Percentiles rank a stretch among this genome's conserved stretches.
Evolutionary conservation across 2,113 vertebrate species (phyloP).

Genomic region (Chlorodrepanis virens): DNA sequence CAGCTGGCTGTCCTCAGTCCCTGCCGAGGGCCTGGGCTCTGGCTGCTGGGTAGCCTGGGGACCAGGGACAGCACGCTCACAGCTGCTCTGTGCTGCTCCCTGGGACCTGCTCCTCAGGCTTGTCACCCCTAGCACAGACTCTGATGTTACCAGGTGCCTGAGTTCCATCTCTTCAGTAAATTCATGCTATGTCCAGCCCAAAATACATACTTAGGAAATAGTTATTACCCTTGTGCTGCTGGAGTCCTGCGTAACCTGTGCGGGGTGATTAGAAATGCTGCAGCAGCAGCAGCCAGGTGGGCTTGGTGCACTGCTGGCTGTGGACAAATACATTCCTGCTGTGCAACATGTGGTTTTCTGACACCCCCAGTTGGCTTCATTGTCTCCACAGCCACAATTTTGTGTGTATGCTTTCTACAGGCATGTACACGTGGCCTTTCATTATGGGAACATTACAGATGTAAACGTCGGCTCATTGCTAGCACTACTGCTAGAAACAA

Average conservation of each 20-base stretch:
- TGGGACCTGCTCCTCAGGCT: background rate
- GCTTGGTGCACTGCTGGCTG: background rate
- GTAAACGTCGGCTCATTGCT: background rate
- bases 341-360: background rate
- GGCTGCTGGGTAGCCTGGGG: fast-evolving
- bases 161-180: background rate
- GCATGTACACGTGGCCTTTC: background rate
- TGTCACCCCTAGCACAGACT: background rate
- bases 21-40: fast-evolving
- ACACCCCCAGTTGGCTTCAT: background rate
- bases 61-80: fast-evolving
- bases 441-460: background rate
- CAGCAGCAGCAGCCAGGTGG: background rate
- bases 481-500: background rate
- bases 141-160: background rate
- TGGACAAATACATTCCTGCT: background rate
- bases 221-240: background rate
- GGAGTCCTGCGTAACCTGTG: fast-evolving
- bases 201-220: background rate
- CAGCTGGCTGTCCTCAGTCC: background rate
- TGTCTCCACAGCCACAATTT: background rate
- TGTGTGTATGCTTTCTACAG: background rate
- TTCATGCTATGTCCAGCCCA: background rate
- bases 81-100: fast-evolving
- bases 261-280: background rate